Percentiles rank a stretch among this genome's conserved stretches.
These are phyloP conservation scores for Probosciger aterrimus DNA, from an alignment of 2,113 vertebrate genomes.

Conservation along the genomic window DNA sequence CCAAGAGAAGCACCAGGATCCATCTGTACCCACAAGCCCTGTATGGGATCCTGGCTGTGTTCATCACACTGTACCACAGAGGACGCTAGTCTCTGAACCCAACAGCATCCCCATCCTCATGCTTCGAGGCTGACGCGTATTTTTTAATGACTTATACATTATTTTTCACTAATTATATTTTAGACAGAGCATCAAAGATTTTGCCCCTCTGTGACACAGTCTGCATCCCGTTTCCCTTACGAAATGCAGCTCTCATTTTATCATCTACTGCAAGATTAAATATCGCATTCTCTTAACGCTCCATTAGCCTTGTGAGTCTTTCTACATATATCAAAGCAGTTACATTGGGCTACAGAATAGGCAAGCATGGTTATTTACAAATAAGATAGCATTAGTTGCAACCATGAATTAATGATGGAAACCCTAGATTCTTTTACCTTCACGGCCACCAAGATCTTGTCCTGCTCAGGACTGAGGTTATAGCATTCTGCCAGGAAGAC, in stretches of 20 bases:
- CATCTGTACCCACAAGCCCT: background rate
- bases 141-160: constrained; percentile 71
- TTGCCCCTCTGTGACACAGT: background rate
- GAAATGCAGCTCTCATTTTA: background rate
- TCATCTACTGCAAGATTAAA: constrained; percentile 3
- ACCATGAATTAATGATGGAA: constrained; percentile 31
- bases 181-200: constrained; percentile 29
- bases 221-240: background rate
- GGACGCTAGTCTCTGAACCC: background rate
- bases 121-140: background rate
- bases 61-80: fast-evolving
- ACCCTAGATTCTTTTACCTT: constrained; percentile 82
- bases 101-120: fast-evolving
- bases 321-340: background rate
- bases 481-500: constrained; percentile 98
- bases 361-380: background rate
- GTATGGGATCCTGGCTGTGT: background rate
- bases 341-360: background rate
- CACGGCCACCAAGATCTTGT: constrained; percentile 97
- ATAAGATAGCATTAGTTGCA: background rate
- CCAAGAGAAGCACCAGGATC: background rate
- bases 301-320: background rate
- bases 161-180: constrained; percentile 64
- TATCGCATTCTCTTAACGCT: background rate
- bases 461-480: constrained; percentile 92